Evolutionary conservation across 1,140 invertebrate genomes (phyloP).

Genomic region (Heliconius nattereri): DNA sequence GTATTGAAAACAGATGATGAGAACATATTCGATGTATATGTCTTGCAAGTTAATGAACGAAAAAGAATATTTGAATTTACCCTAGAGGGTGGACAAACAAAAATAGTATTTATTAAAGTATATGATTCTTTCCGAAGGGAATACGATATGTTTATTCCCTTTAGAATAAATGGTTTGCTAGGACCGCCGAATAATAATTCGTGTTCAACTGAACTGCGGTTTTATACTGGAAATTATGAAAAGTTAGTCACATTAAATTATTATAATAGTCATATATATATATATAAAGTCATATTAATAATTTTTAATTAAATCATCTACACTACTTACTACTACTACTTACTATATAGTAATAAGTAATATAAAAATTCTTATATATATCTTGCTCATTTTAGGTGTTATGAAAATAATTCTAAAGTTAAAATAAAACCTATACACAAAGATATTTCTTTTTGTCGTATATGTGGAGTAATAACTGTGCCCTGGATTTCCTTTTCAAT

Average conservation of each 20-base stretch:
- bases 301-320: too few relatives aligned
- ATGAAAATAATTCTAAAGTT: constrained; percentile 65
- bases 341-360: not conserved
- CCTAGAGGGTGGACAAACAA: constrained; percentile 63
- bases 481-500: constrained; percentile 68
- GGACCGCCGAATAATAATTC: constrained; percentile 61
- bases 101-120: constrained; percentile 68
- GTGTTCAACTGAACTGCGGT: constrained; percentile 56
- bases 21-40: constrained; percentile 67
- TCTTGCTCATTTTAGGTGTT: constrained; percentile 52
- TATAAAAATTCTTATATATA: not conserved
- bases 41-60: constrained; percentile 63
- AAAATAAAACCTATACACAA: constrained; percentile 63
- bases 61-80: constrained; percentile 56
- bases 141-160: constrained; percentile 75
- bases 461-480: constrained; percentile 66
- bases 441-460: constrained; percentile 69
- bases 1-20: constrained; percentile 63
- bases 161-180: constrained; percentile 68
- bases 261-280: too few relatives aligned
- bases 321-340: too few relatives aligned
- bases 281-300: too few relatives aligned
- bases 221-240: constrained; percentile 63
- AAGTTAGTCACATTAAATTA: constrained; percentile 55
- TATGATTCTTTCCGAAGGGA: constrained; percentile 65